Evolutionary conservation across 2,888 invertebrate genomes (phyloP).

Genomic region (Caenorhabditis angaria): DNA sequence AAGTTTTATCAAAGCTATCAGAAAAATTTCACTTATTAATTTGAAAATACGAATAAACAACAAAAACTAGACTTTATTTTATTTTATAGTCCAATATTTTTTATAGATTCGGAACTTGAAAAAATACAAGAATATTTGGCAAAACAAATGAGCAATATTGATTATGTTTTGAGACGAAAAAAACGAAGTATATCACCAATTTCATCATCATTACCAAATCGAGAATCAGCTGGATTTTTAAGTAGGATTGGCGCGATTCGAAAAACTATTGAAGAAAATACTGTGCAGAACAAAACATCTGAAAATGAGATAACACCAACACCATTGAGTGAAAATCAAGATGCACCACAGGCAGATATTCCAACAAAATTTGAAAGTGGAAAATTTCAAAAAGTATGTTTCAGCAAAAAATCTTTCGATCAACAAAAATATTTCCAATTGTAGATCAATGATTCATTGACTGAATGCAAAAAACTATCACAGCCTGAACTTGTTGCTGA

Average conservation of each 20-base stretch:
- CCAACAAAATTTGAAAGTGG: slow-evolving; percentile 36
- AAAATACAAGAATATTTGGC: slow-evolving; percentile 31
- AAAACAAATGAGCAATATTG: slow-evolving; percentile 25
- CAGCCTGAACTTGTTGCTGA: slow-evolving; percentile 52
- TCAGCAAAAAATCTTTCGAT: neutral
- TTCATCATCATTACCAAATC: slow-evolving; percentile 57
- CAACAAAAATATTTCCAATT: slow-evolving; percentile 7
- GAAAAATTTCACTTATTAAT: slow-evolving; percentile 1
- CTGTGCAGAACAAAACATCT: slow-evolving; percentile 22
- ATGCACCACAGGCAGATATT: slow-evolving; percentile 23
- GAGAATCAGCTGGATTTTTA: slow-evolving; percentile 55
- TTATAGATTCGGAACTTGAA: slow-evolving; percentile 44
- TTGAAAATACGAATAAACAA: neutral
- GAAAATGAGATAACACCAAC: slow-evolving; percentile 27
- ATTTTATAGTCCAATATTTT: neutral
- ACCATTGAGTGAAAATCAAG: slow-evolving; percentile 28
- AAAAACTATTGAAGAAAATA: slow-evolving; percentile 34
- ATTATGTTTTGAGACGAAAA: slow-evolving; percentile 29
- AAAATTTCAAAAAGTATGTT: slow-evolving; percentile 33
- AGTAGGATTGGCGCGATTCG: slow-evolving; percentile 52
- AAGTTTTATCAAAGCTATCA: slow-evolving; percentile 10
- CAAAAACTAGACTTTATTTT: neutral
- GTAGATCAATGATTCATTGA: slow-evolving; percentile 45
- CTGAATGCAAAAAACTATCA: slow-evolving; percentile 44
- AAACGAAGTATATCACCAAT: slow-evolving; percentile 52